phyloP scores from a whole-genome alignment of 1,140 invertebrate species.

The Holcopasites calliopsidis region DNA sequence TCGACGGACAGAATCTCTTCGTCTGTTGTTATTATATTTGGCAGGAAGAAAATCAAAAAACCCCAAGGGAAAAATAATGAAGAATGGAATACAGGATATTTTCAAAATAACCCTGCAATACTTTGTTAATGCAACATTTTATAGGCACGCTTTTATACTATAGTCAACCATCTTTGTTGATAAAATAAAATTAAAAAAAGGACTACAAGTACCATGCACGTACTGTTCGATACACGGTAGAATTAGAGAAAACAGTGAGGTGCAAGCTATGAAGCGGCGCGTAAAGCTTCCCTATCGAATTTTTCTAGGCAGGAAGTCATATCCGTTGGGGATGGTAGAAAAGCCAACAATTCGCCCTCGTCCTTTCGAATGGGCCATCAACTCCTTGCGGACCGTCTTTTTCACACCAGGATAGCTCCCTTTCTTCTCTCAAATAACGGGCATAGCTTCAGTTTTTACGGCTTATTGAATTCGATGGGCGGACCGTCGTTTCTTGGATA shows the following conservation, averaged over 20 bases:
- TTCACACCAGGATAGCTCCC: not conserved
- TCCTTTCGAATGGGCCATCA: slow-evolving; percentile 16
- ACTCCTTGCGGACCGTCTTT: not conserved
- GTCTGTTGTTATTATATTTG: not conserved
- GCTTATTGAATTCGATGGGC: slow-evolving; percentile 12
- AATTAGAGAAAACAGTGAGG: not conserved
- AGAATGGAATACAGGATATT: not conserved
- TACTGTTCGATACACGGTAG: not conserved
- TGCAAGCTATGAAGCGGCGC: not conserved
- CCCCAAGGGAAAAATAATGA: not conserved
- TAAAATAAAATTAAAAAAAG: too few relatives aligned
- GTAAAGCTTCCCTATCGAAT: not conserved
- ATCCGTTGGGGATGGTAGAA: not conserved
- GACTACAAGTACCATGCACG: too few relatives aligned
- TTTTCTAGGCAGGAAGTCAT: not conserved
- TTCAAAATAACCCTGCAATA: not conserved
- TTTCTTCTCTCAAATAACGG: not conserved
- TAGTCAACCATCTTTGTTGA: not conserved
- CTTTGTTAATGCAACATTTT: not conserved
- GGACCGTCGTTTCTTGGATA: not conserved
- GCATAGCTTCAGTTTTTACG: slow-evolving; percentile 6
- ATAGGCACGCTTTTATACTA: not conserved
- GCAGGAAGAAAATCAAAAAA: not conserved
- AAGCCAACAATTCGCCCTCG: slow-evolving; percentile 19
- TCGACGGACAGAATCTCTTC: not conserved